phyloP scores from a whole-genome alignment of 2,888 invertebrate species.

The Balanococcus diminutus region DNA sequence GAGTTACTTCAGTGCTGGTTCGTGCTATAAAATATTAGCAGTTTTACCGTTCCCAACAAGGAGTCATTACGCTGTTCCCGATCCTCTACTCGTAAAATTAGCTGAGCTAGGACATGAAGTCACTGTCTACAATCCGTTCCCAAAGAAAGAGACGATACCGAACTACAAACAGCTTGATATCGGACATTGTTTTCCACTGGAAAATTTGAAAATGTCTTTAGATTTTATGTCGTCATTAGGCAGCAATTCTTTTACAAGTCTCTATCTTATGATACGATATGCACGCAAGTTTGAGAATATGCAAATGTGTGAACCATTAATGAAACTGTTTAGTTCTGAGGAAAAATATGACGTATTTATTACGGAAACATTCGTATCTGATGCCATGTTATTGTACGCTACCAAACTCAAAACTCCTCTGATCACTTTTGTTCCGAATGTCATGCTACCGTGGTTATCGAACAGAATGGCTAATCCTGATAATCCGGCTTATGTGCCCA shows the following conservation, averaged over 20 bases:
- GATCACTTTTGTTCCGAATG: constrained; percentile 57
- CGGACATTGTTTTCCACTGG: neutral
- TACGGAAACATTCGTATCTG: constrained; percentile 58
- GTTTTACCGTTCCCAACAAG: constrained; percentile 15
- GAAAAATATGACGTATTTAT: constrained; percentile 58
- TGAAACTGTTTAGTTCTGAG: neutral
- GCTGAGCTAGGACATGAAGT: constrained; percentile 25
- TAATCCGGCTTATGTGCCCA: constrained; percentile 59
- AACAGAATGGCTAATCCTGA: constrained; percentile 57
- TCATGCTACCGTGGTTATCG: constrained; percentile 57
- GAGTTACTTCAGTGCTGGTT: neutral
- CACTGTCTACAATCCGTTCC: neutral
- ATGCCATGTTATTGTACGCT: constrained; percentile 57
- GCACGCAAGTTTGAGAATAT: neutral
- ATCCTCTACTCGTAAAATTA: constrained; percentile 33
- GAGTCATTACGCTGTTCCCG: constrained; percentile 45
- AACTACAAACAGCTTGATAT: neutral
- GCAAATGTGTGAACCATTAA: constrained; percentile 13
- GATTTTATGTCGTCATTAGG: neutral
- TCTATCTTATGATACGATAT: neutral
- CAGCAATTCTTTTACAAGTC: neutral
- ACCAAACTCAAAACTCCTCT: constrained; percentile 57
- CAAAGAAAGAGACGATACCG: neutral
- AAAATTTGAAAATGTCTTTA: neutral
- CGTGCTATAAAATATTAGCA: constrained; percentile 41